Evolutionary conservation across 2,888 invertebrate genomes (phyloP).

Genomic region (Acanthopleura granulata): DNA sequence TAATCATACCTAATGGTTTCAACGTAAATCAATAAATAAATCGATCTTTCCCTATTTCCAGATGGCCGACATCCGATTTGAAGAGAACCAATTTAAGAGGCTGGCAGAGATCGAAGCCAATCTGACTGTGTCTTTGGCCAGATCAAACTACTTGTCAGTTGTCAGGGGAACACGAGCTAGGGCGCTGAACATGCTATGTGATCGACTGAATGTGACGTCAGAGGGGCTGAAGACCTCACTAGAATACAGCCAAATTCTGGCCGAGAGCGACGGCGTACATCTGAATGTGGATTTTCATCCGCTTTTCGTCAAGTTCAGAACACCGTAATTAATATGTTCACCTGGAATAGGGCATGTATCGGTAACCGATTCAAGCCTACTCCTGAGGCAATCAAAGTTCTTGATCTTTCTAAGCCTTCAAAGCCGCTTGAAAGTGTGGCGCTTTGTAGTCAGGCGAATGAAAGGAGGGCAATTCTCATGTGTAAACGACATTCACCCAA

Average conservation of each 20-base stretch:
- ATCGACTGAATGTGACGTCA: neutral
- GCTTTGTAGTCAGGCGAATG: too few relatives aligned
- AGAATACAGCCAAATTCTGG: neutral
- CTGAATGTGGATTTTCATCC: neutral
- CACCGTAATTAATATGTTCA: too few relatives aligned
- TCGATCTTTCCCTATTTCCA: too few relatives aligned
- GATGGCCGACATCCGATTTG: neutral
- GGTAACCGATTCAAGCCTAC: too few relatives aligned
- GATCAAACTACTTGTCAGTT: neutral
- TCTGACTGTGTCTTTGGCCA: neutral
- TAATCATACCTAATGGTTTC: too few relatives aligned
- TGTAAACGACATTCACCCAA: too few relatives aligned
- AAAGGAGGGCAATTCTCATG: too few relatives aligned
- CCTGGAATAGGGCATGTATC: too few relatives aligned
- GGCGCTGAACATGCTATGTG: neutral
- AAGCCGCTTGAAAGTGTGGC: too few relatives aligned
- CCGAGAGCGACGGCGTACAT: neutral
- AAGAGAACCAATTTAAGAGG: neutral
- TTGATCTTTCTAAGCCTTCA: too few relatives aligned
- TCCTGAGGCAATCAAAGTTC: too few relatives aligned
- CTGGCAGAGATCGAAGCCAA: neutral
- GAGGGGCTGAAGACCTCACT: neutral
- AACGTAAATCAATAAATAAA: too few relatives aligned
- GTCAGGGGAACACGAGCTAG: neutral
- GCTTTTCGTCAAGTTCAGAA: neutral